phyloP scores from a whole-genome alignment of 2,888 invertebrate species.

The Drosophila helvetica region DNA sequence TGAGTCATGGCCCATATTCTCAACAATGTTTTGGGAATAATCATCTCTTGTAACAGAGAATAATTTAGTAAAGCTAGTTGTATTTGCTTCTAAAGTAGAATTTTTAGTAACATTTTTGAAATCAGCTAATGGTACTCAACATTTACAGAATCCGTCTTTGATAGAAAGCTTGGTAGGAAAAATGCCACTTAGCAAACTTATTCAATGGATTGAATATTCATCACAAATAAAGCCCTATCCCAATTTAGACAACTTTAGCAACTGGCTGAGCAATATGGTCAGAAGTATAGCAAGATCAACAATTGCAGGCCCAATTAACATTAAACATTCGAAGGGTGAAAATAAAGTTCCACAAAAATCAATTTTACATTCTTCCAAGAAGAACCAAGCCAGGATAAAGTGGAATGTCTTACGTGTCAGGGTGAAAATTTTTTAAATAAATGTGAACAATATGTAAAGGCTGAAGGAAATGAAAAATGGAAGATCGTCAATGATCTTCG shows the following conservation, averaged over 20 bases:
- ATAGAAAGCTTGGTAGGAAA: slow-evolving; percentile 1
- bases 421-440: neutral
- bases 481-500: neutral
- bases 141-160: slow-evolving; percentile 7
- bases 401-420: no score
- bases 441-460: neutral
- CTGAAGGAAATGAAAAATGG: neutral
- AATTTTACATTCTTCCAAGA: no score
- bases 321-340: no score
- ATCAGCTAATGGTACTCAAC: neutral
- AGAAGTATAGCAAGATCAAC: no score
- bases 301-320: no score
- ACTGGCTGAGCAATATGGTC: neutral
- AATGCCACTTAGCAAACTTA: neutral
- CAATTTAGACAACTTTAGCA: neutral
- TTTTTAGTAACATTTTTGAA: slow-evolving; percentile 1
- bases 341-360: no score
- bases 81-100: slow-evolving; percentile 3
- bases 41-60: slow-evolving; percentile 11
- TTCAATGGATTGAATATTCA: slow-evolving; percentile 1
- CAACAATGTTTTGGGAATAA: slow-evolving; percentile 6
- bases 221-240: neutral
- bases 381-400: no score
- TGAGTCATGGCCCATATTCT: neutral
- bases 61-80: slow-evolving; percentile 1